Evolutionary conservation across 2,113 vertebrate genomes (phyloP).

Genomic region (Hemiscyllium ocellatum): DNA sequence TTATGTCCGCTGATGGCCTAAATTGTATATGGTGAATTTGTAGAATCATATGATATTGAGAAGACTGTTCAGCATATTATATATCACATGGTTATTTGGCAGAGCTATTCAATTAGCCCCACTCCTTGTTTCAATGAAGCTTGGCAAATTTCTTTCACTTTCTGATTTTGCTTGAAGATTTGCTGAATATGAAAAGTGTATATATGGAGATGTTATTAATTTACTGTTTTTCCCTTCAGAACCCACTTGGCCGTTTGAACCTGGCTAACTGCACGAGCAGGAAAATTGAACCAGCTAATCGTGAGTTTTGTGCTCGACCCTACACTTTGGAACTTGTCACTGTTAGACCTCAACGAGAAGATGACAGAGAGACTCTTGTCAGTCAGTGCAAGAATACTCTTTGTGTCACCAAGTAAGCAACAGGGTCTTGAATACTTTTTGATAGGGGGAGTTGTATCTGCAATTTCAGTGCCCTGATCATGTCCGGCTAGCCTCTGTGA

Average conservation of each 20-base stretch:
- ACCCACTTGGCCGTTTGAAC: conserved; percentile 81
- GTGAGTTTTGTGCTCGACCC: conserved; percentile 90
- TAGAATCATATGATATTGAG: too few species aligned
- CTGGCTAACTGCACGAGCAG: conserved; percentile 82
- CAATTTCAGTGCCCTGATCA: background rate
- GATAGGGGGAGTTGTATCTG: background rate
- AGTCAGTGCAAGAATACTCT: conserved; percentile 83
- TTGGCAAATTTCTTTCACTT: background rate
- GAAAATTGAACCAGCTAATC: conserved; percentile 78
- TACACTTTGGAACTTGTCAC: conserved; percentile 92
- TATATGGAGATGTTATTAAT: background rate
- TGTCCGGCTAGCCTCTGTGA: background rate
- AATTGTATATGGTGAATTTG: background rate
- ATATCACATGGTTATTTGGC: background rate
- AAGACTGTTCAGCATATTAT: background rate
- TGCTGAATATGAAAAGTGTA: background rate
- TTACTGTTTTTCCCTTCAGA: conserved; percentile 51
- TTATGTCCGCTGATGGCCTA: background rate
- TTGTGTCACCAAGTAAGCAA: conserved; percentile 90
- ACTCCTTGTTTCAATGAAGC: background rate
- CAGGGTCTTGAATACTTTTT: background rate
- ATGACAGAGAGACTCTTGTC: conserved; percentile 86
- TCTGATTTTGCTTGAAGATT: background rate
- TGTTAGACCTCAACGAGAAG: conserved; percentile 78
- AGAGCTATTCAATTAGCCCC: background rate